Evolutionary conservation across 1,140 invertebrate species (phyloP), one percentile per base, ranked within the genome.

Genomic region (Arctopsyche grandis): DNA sequence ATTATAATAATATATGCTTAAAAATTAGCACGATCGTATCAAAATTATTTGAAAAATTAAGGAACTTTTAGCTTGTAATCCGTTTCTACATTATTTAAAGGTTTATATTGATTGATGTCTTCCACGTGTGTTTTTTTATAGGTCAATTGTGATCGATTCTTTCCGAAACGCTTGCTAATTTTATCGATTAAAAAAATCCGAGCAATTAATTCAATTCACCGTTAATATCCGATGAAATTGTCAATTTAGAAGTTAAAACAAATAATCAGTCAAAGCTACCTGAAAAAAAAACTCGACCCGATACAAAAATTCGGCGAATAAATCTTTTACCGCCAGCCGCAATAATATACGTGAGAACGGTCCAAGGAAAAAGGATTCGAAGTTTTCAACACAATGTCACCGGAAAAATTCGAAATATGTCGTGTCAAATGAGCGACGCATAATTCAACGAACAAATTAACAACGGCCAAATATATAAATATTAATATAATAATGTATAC

Each of bases 271-370:
- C 19, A n/a, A 66, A 12, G 19, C 22, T 26, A 22, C 22, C 24
- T 26, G 63, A 66, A 66, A 66, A 66, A 66, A 66, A 66, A 66
- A 66, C 22, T 22, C 9, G 63, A 66, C 21, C 26, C 24, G 24
- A 66, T 66, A 66, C 22, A 12, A 24, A 29, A 66, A 66, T 66
- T 66, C 63, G 9, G 22, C 63, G 63, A 26, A 66, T 66, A 66
- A 66, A 66, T 66, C 63, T 66, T 38, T 38, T 38, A 38, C 24
- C 9, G 24, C 16, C 10, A 14, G 21, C 24, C 21, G 9, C 22
- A 24, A 66, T 22, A 66, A 66, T 66, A 66, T 66, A 66, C 63
- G 63, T 66, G 63, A 66, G 63, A 66, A 60, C 56, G 56, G 29
- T 38, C 29, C 7, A 38, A 38, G 29, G 29, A 38, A 38, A 38